phyloP scores from a whole-genome alignment of 2,797 vertebrate species.

The Octomys mimax region DNA sequence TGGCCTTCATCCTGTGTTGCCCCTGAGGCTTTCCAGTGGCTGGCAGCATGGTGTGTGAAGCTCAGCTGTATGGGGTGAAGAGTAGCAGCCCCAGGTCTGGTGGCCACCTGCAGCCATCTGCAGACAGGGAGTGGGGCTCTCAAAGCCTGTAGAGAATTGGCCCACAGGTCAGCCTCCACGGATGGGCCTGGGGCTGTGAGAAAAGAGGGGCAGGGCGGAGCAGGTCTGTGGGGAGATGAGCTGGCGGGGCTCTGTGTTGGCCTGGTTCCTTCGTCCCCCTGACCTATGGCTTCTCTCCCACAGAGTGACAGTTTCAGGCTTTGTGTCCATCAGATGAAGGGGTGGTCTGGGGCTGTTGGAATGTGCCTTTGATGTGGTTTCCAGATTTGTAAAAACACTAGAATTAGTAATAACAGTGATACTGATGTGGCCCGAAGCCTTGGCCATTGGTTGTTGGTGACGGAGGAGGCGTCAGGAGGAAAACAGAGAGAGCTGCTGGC shows the following conservation, averaged over 20 bases:
- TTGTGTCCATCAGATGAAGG: neutral
- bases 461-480: neutral
- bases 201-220: neutral
- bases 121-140: rapidly evolving
- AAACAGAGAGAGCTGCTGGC: neutral
- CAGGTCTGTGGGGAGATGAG: rapidly evolving
- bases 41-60: neutral
- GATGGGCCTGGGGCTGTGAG: neutral
- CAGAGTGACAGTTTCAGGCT: neutral
- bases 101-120: neutral
- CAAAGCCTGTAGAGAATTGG: neutral
- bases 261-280: rapidly evolving
- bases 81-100: rapidly evolving
- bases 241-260: no score
- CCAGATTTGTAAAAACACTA: neutral
- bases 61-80: rapidly evolving
- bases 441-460: neutral
- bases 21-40: neutral
- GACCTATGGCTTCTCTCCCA: neutral
- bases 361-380: neutral
- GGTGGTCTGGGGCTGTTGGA: neutral
- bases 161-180: neutral
- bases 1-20: neutral
- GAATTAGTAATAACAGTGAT: neutral
- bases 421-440: neutral